phyloP scores from a whole-genome alignment of 2,888 invertebrate species.

The Drosophila dives region DNA sequence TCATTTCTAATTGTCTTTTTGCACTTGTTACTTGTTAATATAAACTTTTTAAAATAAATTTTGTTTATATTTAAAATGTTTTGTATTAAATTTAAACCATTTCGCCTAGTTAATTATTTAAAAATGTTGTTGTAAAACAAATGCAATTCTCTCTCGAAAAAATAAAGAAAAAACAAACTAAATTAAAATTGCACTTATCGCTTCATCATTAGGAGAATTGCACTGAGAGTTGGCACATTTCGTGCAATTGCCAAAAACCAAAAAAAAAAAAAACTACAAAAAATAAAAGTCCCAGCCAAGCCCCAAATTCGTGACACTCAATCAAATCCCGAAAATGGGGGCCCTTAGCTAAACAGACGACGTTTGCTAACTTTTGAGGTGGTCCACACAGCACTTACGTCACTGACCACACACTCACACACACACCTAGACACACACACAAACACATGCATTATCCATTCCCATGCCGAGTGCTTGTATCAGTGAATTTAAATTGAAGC shows the following conservation, averaged over 20 bases:
- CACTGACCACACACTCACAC: conserved; percentile 32
- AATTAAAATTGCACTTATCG: conserved; percentile 34
- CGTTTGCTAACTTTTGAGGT: conserved; percentile 38
- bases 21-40: background rate
- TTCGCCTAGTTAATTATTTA: background rate
- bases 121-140: background rate
- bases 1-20: background rate
- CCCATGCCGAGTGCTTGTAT: conserved; percentile 36
- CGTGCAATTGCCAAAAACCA: conserved; percentile 15
- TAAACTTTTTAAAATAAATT: background rate
- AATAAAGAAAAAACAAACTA: background rate
- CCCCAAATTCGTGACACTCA: conserved; percentile 45
- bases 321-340: conserved; percentile 32
- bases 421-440: conserved; percentile 8
- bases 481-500: conserved; percentile 77
- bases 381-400: conserved; percentile 50
- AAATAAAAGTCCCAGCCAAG: conserved; percentile 17
- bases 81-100: background rate
- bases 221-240: conserved; percentile 19
- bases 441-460: conserved; percentile 24
- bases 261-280: background rate
- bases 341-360: conserved; percentile 43
- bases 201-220: conserved; percentile 28
- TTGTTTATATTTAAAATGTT: background rate
- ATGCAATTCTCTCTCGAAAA: conserved; percentile 2